phyloP scores from a whole-genome alignment of 2,888 invertebrate genomes.

The Erebia palarica region DNA sequence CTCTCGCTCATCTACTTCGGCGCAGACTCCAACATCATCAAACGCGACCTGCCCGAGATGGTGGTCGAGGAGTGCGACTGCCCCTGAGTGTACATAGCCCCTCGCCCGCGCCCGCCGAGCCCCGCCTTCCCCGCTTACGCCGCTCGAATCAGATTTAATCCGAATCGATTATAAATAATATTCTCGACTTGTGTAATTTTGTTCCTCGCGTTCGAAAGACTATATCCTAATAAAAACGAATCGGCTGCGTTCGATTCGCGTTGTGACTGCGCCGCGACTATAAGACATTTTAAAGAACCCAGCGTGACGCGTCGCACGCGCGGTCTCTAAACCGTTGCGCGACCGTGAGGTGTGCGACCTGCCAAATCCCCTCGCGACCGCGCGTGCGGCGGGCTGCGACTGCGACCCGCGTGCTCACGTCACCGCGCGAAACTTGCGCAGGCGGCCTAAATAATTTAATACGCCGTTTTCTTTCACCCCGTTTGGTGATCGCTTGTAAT shows the following conservation, averaged over 20 bases:
- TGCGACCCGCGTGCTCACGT: constrained; percentile 87
- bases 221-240: constrained; percentile 79
- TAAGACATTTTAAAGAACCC: constrained; percentile 38
- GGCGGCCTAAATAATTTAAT: constrained; percentile 76
- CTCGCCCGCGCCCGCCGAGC: constrained; percentile 48
- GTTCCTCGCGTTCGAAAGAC: constrained; percentile 83
- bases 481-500: constrained; percentile 83
- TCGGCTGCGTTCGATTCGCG: constrained; percentile 48
- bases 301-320: constrained; percentile 32
- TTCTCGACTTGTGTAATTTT: constrained; percentile 82
- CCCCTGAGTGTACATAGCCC: constrained; percentile 84
- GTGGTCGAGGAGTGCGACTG: constrained; percentile 98
- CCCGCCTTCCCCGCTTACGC: constrained; percentile 64
- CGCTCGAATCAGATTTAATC: constrained; percentile 77
- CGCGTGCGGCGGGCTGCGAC: constrained; percentile 89
- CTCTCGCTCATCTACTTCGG: constrained; percentile 97
- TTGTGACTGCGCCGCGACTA: constrained; percentile 47
- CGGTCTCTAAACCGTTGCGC: constrained; percentile 29
- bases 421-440: constrained; percentile 51
- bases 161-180: constrained; percentile 80
- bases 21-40: constrained; percentile 94
- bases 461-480: constrained; percentile 82
- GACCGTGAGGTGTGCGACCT: constrained; percentile 86
- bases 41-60: constrained; percentile 97
- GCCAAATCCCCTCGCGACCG: constrained; percentile 72